Evolutionary conservation across 2,113 vertebrate genomes (phyloP), one percentile per base, ranked within the genome.

Genomic region (Willisornis vidua): DNA sequence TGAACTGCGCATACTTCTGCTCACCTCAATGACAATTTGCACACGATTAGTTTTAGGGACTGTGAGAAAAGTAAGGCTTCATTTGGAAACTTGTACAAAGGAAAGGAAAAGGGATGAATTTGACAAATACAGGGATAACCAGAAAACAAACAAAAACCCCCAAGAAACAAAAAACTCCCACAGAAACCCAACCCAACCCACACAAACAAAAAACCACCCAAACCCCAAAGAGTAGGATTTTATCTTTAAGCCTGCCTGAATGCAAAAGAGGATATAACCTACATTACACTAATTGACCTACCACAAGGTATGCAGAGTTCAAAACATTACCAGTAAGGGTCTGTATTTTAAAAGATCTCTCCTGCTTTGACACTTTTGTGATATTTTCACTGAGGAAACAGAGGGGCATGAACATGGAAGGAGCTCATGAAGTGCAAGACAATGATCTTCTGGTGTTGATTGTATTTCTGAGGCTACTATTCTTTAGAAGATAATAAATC

Each of bases 31-130:
- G 85, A 77, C 79, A 75, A 63, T 61, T 86, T 16, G 0, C 57
- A 75, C 63, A 35, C 39, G 39, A 78, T 85, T 91, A 77, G 11
- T 71, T 93, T 84, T 87, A 89, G 52, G 68, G 43, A 77, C 85
- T 95, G 67, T 86, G 92, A 93, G 92, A 95, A 94, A 94, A 92
- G 55, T 1, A 84, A 12, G 43, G 45, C n/a, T 66, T 95, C 41
- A 52, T 52, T 74, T 93, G 76, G 72, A 77, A 95, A 86, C 48
- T 74, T 62, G 29, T 37, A 52, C 4, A 55, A 68, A 63, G 23
- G 35, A 74, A 84, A 3, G 26, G 55, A 78, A 83, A 80, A 90
- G 61, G 29, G 33, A 89, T 52, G 20, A 55, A 84, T 77, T 73
- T 6, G 3, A 77, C 33, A 73, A 83, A 77, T 33, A 84, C 4